Percentiles rank a stretch among this genome's conserved stretches.
phyloP scores from a whole-genome alignment of 1,140 invertebrate species.

The Aphelinus atriplicis region DNA sequence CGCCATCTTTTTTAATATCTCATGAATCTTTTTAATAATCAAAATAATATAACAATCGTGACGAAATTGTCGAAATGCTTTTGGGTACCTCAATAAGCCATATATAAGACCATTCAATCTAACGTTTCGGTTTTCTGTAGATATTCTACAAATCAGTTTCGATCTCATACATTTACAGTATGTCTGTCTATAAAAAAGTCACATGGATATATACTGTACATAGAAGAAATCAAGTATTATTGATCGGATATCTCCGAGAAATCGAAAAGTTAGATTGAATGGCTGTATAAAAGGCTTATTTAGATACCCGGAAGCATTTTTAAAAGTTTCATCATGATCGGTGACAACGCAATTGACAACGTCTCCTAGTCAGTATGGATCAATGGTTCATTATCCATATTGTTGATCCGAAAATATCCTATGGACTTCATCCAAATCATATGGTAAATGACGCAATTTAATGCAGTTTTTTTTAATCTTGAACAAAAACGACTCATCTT shows the following conservation, averaged over 20 bases:
- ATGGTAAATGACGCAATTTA: constrained; percentile 27
- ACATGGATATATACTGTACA: not conserved
- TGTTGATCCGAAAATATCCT: constrained; percentile 25
- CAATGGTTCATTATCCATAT: constrained; percentile 47
- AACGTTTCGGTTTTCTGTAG: too few species aligned
- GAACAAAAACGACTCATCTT: not conserved
- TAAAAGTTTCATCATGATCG: too few species aligned
- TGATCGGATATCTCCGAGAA: too few species aligned
- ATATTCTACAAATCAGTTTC: too few species aligned
- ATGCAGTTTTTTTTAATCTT: constrained; percentile 10
- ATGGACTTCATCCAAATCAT: constrained; percentile 22
- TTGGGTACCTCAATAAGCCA: too few species aligned
- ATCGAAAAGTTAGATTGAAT: too few species aligned
- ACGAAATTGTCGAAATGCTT: too few species aligned
- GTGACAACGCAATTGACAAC: not conserved
- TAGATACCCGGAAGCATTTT: too few species aligned
- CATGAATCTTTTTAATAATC: not conserved
- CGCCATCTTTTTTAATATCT: constrained; percentile 12
- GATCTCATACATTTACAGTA: constrained; percentile 4
- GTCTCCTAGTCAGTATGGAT: constrained; percentile 50
- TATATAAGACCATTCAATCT: too few species aligned
- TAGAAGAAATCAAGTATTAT: not conserved
- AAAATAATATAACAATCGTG: constrained; percentile 18
- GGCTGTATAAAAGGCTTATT: too few species aligned
- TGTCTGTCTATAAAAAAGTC: not conserved